Evolutionary conservation across 2,797 vertebrate genomes (phyloP), one percentile per base, ranked within the genome.

Genomic region (Hyperoplus lanceolatus): DNA sequence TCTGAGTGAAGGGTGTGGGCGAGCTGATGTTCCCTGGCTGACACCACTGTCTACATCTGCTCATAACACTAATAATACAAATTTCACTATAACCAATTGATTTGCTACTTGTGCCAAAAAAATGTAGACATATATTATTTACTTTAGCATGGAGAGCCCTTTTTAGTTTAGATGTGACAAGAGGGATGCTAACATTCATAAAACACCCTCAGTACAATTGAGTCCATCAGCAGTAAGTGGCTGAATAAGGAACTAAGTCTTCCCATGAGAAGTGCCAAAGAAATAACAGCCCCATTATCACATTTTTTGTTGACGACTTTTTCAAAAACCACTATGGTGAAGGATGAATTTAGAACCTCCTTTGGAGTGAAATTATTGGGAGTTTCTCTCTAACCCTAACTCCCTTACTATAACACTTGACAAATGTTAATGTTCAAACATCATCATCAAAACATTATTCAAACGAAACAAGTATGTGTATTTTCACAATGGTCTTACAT

Each of bases 221-320:
- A 89, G 61, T 81, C 63, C 60, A 76, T 85, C 63, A 83, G 70
- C 45, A 74, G 58, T 41, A 75, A 75, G 39, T 70, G 45, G 21
- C 46, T 70, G 67, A 18, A 76, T 70, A 56, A 77, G 72, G 55
- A 89, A 85, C 74, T 77, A 71, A 60, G 41, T 77, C 60, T 61
- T 84, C 79, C 69, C 54, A n/a, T 65, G 49, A 79, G 38, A 49
- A 13, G 38, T 57, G 79, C 88, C 84, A 93, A 76, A 87, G 49
- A 66, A 69, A 70, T 75, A 75, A 73, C 82, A 73, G 18, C 8
- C 43, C 29, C 41, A 90, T 84, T 84, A 78, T 89, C 86, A 80
- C 79, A 88, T 89, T 83, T 83, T 80, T 89, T 77, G 39, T 79
- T 73, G 69, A 16, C 41, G 3, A 72, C 36, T 62, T 86, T 70